Percentiles rank a stretch among this genome's conserved stretches.
These are phyloP conservation scores for Pseudoips prasinana DNA, from an alignment of 2,888 invertebrate species.

Conservation along the genomic window DNA sequence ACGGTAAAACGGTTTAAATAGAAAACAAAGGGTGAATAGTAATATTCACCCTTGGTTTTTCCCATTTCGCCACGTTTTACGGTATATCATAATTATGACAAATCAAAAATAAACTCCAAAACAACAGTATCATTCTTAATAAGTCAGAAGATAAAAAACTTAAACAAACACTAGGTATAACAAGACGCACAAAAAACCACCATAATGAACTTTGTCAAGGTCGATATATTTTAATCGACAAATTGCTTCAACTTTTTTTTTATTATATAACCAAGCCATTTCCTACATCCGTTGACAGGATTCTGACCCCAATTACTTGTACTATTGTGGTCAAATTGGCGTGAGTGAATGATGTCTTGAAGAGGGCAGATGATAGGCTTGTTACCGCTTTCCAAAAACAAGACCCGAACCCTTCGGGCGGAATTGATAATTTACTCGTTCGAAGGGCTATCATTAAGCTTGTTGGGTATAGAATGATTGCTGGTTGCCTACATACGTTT, in stretches of 20 bases:
- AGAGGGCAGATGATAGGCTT: slow-evolving; percentile 60
- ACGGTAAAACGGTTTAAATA: too few relatives aligned
- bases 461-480: slow-evolving; percentile 72
- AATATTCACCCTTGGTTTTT: too few relatives aligned
- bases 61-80: too few relatives aligned
- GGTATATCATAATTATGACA: too few relatives aligned
- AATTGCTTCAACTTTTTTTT: slow-evolving; percentile 28
- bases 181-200: slow-evolving; percentile 28
- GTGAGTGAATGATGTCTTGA: slow-evolving; percentile 39
- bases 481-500: slow-evolving; percentile 67
- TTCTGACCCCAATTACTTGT: slow-evolving; percentile 29
- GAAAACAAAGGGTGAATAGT: too few relatives aligned
- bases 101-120: too few relatives aligned
- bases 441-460: slow-evolving; percentile 77
- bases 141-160: neutral
- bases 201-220: slow-evolving; percentile 40
- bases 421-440: slow-evolving; percentile 81
- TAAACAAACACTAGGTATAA: slow-evolving; percentile 30
- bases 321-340: slow-evolving; percentile 41
- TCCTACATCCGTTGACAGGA: slow-evolving; percentile 25
- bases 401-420: slow-evolving; percentile 69
- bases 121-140: too few relatives aligned
- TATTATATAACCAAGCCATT: slow-evolving; percentile 15
- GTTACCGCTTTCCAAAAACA: slow-evolving; percentile 74
- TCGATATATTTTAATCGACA: slow-evolving; percentile 40